phyloP scores from a whole-genome alignment of 2,113 vertebrate species.

The Siniperca knerii region DNA sequence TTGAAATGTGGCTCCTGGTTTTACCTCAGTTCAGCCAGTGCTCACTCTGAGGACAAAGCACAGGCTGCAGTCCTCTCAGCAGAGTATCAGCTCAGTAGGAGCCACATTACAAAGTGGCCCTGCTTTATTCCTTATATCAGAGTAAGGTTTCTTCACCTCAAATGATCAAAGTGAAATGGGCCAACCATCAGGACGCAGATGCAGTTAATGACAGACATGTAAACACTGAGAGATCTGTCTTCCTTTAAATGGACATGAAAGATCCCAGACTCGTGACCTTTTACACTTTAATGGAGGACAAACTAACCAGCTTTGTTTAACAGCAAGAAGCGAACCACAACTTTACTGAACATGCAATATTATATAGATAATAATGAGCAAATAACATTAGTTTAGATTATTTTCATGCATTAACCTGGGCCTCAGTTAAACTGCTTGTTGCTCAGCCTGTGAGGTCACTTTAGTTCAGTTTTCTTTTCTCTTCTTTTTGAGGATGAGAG shows the following conservation, averaged over 20 bases:
- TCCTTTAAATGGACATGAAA: background rate
- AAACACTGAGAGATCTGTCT: background rate
- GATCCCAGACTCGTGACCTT: background rate
- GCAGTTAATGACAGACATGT: background rate
- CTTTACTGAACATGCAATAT: background rate
- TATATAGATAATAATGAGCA: too few relatives aligned
- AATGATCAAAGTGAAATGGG: background rate
- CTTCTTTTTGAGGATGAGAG: background rate
- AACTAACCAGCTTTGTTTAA: background rate
- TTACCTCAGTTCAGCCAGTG: background rate
- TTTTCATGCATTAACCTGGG: too few relatives aligned
- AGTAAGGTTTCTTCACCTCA: background rate
- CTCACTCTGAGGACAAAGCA: background rate
- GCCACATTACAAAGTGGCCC: too few relatives aligned
- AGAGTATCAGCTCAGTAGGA: background rate
- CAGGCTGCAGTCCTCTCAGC: background rate
- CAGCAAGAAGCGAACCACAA: background rate
- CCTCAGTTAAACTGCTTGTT: too few relatives aligned
- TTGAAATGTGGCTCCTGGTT: background rate
- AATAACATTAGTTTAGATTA: too few relatives aligned
- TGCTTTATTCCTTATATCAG: background rate
- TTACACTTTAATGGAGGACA: background rate
- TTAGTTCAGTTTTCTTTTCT: too few relatives aligned
- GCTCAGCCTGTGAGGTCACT: background rate
- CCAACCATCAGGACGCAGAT: background rate